Percentiles rank a stretch among this genome's conserved stretches.
These are phyloP conservation scores for Indri indri DNA, from an alignment of 2,113 vertebrate species.

Conservation along the genomic window DNA sequence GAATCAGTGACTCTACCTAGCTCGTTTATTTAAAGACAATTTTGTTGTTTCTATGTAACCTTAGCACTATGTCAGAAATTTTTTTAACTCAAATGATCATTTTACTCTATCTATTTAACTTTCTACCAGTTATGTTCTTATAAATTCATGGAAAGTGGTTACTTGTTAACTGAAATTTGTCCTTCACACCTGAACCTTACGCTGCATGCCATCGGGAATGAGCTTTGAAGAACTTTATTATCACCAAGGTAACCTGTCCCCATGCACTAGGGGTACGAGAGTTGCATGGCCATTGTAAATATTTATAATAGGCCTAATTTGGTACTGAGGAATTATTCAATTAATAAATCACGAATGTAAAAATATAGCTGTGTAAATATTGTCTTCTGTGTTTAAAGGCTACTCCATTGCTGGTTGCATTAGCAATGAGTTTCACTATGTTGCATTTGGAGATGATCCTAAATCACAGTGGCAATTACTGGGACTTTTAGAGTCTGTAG, in stretches of 20 bases:
- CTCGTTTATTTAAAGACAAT: conserved; percentile 74
- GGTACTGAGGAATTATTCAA: neutral
- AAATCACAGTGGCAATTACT: conserved; percentile 55
- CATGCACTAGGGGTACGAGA: neutral
- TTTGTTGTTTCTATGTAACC: conserved; percentile 60
- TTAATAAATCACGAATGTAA: neutral
- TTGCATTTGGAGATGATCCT: neutral
- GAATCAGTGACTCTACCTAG: conserved; percentile 73
- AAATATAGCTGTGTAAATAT: neutral
- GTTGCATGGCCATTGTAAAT: neutral
- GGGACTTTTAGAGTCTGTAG: conserved; percentile 16
- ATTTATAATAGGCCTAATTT: neutral
- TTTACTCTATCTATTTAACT: neutral
- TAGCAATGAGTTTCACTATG: neutral
- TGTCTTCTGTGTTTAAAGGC: neutral
- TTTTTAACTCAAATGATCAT: conserved; percentile 47
- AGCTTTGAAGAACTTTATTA: neutral
- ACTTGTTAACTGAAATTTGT: neutral
- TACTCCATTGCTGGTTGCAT: neutral
- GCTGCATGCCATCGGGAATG: neutral
- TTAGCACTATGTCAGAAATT: conserved; percentile 56
- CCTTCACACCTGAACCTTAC: neutral
- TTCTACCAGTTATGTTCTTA: neutral
- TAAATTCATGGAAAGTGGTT: neutral
- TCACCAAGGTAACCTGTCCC: neutral